phyloP scores from a whole-genome alignment of 2,888 invertebrate species.

The Atrina japonica region DNA sequence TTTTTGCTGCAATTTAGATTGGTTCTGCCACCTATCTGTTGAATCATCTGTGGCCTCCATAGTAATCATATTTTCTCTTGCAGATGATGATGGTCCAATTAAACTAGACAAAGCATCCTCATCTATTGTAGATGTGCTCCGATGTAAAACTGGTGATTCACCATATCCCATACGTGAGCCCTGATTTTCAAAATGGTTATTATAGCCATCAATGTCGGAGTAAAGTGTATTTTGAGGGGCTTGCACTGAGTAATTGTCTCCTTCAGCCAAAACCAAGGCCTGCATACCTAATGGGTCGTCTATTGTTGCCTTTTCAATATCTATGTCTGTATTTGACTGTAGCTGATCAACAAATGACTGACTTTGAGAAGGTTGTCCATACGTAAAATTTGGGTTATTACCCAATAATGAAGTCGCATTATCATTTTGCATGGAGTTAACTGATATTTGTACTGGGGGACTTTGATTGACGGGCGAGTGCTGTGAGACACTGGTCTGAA shows the following conservation, averaged over 20 bases:
- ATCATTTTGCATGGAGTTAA: conserved; percentile 11
- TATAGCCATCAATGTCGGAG: conserved; percentile 25
- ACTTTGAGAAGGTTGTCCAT: conserved; percentile 22
- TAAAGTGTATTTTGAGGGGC: conserved; percentile 19
- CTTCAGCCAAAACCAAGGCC: conserved; percentile 13
- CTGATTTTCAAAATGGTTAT: conserved; percentile 26
- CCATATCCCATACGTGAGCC: conserved; percentile 7
- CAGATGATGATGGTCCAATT: conserved; percentile 53
- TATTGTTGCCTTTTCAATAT: conserved; percentile 19
- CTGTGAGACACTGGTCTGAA: conserved; percentile 10
- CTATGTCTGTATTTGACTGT: conserved; percentile 13
- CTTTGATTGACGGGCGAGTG: conserved; percentile 2
- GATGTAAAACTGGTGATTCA: conserved; percentile 8
- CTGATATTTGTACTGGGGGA: conserved; percentile 13
- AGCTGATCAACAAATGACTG: conserved; percentile 41
- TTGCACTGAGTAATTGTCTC: conserved; percentile 1
- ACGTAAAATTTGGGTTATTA: conserved; percentile 10
- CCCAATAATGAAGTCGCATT: not conserved
- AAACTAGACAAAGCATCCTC: conserved; percentile 67
- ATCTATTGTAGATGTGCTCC: conserved; percentile 62
- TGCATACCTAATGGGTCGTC: conserved; percentile 30
- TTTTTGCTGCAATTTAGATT: conserved; percentile 55
- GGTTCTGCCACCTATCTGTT: conserved; percentile 5
- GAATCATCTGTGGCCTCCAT: not conserved
- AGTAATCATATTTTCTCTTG: conserved; percentile 30